Conservation (phyloP, 2,888 invertebrate genomes). For the Cephus rjabovi region DNA sequence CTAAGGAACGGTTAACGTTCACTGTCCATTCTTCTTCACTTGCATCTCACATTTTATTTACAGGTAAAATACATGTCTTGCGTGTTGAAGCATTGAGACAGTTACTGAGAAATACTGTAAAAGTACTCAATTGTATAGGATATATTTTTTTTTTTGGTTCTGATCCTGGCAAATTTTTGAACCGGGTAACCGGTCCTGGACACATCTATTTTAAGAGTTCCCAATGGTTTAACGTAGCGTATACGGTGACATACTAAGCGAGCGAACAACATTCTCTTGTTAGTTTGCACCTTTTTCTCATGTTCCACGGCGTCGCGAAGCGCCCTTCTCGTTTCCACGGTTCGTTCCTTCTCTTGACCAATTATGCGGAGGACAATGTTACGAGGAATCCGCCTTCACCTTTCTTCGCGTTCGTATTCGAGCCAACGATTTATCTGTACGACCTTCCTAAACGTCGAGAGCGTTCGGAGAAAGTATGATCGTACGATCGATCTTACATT, state of each 20-base stretch:
- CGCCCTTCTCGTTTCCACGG: constrained; percentile 13
- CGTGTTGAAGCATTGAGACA: background rate
- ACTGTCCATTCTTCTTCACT: background rate
- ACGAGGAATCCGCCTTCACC: background rate
- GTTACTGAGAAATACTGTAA: background rate
- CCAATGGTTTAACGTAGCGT: constrained; percentile 40
- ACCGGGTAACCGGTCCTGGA: background rate
- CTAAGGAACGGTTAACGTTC: background rate
- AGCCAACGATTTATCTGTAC: background rate
- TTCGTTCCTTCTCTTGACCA: background rate
- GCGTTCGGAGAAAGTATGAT: background rate
- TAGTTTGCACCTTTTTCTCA: constrained; percentile 31
- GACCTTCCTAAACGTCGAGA: background rate
- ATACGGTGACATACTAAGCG: constrained; percentile 56
- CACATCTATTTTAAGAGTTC: constrained; percentile 37
- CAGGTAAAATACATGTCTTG: background rate
- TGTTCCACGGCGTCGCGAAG: constrained; percentile 29
- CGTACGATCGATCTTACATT: background rate
- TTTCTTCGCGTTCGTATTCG: background rate
- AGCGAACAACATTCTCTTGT: constrained; percentile 51
- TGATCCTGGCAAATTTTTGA: background rate
- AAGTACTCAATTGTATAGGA: background rate
- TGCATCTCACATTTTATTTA: background rate
- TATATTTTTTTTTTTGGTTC: background rate
- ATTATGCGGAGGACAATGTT: background rate